Conservation (phyloP, 1,140 invertebrate species). For the Oppia nitens region DNA sequence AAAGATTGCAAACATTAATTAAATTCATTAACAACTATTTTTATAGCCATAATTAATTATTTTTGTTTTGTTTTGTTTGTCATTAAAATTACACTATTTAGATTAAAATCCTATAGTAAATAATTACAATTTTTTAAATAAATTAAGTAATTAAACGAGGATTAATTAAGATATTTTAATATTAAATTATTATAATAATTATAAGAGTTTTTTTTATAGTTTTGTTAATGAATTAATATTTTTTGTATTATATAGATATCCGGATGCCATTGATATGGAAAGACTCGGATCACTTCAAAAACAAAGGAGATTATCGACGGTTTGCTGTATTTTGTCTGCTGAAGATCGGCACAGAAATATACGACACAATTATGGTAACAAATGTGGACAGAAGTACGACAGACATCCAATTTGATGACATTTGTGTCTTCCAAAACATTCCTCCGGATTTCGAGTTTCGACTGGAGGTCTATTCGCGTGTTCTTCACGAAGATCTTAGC, state of each 20-base stretch:
- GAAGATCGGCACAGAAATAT: conserved; percentile 47
- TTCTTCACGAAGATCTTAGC: conserved; percentile 46
- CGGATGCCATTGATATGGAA: conserved; percentile 53
- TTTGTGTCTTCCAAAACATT: conserved; percentile 45
- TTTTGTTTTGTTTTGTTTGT: too few relatives aligned
- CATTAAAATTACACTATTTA: too few relatives aligned
- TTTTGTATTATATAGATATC: conserved; percentile 31
- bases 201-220: neutral
- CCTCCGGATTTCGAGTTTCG: conserved; percentile 44
- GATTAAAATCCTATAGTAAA: too few relatives aligned
- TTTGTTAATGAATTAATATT: neutral
- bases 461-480: conserved; percentile 48
- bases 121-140: neutral
- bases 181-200: conserved; percentile 3
- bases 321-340: conserved; percentile 53
- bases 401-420: conserved; percentile 50
- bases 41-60: too few relatives aligned
- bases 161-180: neutral
- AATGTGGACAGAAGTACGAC: conserved; percentile 49
- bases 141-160: neutral
- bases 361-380: conserved; percentile 45
- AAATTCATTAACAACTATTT: too few relatives aligned
- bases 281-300: conserved; percentile 53
- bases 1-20: too few relatives aligned
- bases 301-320: conserved; percentile 48